Percentiles rank a stretch among this genome's conserved stretches.
These are phyloP conservation scores for Drymonia ruficornis DNA, from an alignment of 2,888 invertebrate genomes.

Conservation along the genomic window DNA sequence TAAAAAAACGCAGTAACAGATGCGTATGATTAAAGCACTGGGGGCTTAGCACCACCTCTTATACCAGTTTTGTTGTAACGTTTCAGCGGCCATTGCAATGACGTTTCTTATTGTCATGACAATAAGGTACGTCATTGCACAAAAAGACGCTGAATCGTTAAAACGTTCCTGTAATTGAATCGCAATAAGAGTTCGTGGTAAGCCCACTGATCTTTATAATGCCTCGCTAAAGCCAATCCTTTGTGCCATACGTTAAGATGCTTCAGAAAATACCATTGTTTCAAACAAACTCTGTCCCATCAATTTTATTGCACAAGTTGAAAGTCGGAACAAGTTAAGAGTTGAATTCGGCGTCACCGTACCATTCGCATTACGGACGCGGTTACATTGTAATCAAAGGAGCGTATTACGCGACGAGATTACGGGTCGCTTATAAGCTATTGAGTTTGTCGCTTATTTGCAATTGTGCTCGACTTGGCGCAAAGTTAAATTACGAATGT, in stretches of 20 bases:
- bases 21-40: no score
- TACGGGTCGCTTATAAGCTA: slow-evolving; percentile 15
- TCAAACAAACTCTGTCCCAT: slow-evolving; percentile 37
- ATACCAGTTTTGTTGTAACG: no score
- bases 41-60: no score
- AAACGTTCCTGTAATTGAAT: no score
- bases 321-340: slow-evolving; percentile 18
- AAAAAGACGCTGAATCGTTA: no score
- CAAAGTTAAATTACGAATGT: slow-evolving; percentile 9
- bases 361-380: slow-evolving; percentile 18
- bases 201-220: neutral
- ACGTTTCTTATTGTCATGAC: no score
- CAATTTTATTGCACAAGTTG: slow-evolving; percentile 41
- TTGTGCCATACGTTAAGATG: slow-evolving; percentile 13
- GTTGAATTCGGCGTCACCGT: slow-evolving; percentile 30
- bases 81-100: no score
- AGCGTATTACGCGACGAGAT: slow-evolving; percentile 15
- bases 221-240: neutral
- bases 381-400: slow-evolving; percentile 27
- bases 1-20: no score
- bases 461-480: neutral
- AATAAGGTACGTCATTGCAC: no score
- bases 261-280: slow-evolving; percentile 35
- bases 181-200: no score
- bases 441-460: slow-evolving; percentile 8